phyloP scores from a whole-genome alignment of 2,888 invertebrate genomes.

The Eupithecia pulchellata region DNA sequence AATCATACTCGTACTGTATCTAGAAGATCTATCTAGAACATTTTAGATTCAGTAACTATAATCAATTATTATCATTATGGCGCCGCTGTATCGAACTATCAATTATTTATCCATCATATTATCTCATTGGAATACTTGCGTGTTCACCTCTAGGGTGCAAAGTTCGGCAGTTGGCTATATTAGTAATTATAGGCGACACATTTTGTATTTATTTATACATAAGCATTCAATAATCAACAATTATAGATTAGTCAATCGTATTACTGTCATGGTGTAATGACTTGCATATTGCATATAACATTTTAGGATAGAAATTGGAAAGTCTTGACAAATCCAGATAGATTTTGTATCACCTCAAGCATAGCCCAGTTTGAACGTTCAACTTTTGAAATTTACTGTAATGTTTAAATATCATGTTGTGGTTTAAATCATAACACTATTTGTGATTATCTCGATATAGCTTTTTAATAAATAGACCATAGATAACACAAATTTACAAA shows the following conservation, averaged over 20 bases:
- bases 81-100: constrained; percentile 40
- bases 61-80: constrained; percentile 54
- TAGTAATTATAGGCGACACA: constrained; percentile 38
- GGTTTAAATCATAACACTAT: constrained; percentile 44
- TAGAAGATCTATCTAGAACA: constrained; percentile 59
- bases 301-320: constrained; percentile 31
- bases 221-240: constrained; percentile 48
- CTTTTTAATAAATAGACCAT: constrained; percentile 46
- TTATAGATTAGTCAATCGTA: constrained; percentile 41
- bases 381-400: constrained; percentile 40
- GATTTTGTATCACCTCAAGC: constrained; percentile 34
- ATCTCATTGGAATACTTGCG: constrained; percentile 20
- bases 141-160: constrained; percentile 29
- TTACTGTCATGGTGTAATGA: constrained; percentile 36
- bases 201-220: constrained; percentile 43
- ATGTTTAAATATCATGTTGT: constrained; percentile 45
- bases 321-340: constrained; percentile 37
- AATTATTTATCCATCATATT: constrained; percentile 39
- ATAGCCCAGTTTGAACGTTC: constrained; percentile 37
- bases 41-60: constrained; percentile 58
- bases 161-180: constrained; percentile 38
- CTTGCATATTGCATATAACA: constrained; percentile 21
- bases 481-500: constrained; percentile 41
- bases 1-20: constrained; percentile 55
- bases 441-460: constrained; percentile 47